Evolutionary conservation across 2,113 vertebrate species (phyloP), one percentile per base, ranked within the genome.

Genomic region (Lycaon pictus): DNA sequence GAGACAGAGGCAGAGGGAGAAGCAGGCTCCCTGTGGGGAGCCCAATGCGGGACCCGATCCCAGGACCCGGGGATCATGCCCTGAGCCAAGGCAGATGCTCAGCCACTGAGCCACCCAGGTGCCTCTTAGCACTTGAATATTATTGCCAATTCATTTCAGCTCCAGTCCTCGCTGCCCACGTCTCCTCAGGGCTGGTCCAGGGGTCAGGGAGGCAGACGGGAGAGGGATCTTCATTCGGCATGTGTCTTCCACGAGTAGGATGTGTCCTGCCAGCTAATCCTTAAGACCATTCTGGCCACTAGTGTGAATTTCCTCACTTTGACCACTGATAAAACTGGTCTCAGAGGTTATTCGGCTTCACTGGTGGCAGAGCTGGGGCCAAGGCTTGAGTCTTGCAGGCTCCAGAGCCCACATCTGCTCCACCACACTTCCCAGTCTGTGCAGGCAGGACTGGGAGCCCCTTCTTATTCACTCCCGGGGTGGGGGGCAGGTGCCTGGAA

Each of bases 221-320:
- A 55, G 53, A 80, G 51, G 76, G 84, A 74, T 63, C 56, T 79
- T 53, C 80, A 32, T 65, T 89, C 60, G 37, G 58, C 16, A 0
- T 1, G 17, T 53, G 23, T 35, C 43, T 92, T 55, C 69, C 11
- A 32, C 7, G 9, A 79, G 74, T 9, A 74, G 32, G 16, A 25
- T 80, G 56, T 23, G 23, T 88, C 96, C 80, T 48, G 23, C 83
- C 15, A 63, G 67, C 10, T 51, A 58, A 90, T 53, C 81, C 53
- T 95, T 62, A 89, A 79, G 89, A 56, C 88, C 48, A 25, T 88
- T 96, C 69, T 81, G 88, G 67, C 35, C n/a, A 76, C 35, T 55
- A 62, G 92, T 74, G 25, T 90, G 85, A 67, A 35, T 55, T 32
- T 71, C 71, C 60, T 92, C 43, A 27, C 58, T 67, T 53, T 79